Evolutionary conservation across 1,140 invertebrate species (phyloP).

Genomic region (Archegozetes longisetosus): DNA sequence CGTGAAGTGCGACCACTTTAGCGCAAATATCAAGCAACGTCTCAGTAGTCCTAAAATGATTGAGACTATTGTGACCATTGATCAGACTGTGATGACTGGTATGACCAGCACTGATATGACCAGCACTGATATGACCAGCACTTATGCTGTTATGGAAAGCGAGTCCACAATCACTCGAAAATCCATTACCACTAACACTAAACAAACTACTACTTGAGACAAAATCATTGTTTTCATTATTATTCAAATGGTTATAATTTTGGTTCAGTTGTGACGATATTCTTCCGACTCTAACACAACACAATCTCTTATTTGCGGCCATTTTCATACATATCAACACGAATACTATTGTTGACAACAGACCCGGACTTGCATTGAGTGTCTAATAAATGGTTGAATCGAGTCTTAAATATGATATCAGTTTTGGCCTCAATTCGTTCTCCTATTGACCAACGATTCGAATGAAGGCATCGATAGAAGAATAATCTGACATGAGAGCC

Average conservation of each 20-base stretch:
- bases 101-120: not conserved
- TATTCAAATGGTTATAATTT: conserved; percentile 19
- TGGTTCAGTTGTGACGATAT: conserved; percentile 19
- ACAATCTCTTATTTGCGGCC: conserved; percentile 32
- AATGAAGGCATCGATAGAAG: not conserved
- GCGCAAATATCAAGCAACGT: conserved; percentile 61
- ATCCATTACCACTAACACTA: not conserved
- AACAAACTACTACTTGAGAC: not conserved
- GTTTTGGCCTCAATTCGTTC: too few relatives aligned
- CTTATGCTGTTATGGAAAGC: not conserved
- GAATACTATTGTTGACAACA: too few relatives aligned
- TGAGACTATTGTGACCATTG: too few relatives aligned
- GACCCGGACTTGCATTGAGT: too few relatives aligned
- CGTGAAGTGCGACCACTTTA: conserved; percentile 60
- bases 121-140: not conserved
- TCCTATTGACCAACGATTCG: too few relatives aligned
- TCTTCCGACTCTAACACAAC: conserved; percentile 25
- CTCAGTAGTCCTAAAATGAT: conserved; percentile 29
- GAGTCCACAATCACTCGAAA: not conserved
- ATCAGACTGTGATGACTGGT: not conserved
- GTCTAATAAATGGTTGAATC: too few relatives aligned
- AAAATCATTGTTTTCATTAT: conserved; percentile 25
- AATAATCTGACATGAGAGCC: too few relatives aligned
- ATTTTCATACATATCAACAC: conserved; percentile 31
- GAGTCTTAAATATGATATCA: too few relatives aligned